These are phyloP conservation scores for Sarcophaga variegata DNA, from an alignment of 2,888 invertebrate genomes.

Conservation along the genomic window DNA sequence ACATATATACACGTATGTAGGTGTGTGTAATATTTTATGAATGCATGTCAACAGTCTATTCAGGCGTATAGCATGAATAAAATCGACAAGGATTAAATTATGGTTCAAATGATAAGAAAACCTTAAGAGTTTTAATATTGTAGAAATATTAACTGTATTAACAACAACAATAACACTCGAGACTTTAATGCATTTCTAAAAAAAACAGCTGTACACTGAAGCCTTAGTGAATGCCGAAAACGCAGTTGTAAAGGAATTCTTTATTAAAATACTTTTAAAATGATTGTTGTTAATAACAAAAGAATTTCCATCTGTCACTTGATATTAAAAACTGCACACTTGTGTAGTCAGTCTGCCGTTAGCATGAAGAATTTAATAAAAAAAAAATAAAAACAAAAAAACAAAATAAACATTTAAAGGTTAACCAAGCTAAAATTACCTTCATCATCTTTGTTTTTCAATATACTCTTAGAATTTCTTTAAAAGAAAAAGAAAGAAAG, in stretches of 20 bases:
- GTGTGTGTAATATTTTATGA: not conserved
- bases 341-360: no score
- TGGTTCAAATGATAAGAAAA: constrained; percentile 36
- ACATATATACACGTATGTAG: not conserved
- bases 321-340: no score
- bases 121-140: no score
- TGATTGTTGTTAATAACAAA: not conserved
- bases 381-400: no score
- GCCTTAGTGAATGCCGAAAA: not conserved
- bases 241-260: no score
- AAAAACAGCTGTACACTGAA: not conserved
- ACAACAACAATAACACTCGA: not conserved
- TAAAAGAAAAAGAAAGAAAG: not conserved
- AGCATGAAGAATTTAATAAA: no score
- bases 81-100: constrained; percentile 59
- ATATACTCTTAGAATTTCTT: constrained; percentile 9
- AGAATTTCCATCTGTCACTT: constrained; percentile 8
- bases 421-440: constrained; percentile 26
- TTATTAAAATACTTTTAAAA: no score
- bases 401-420: constrained; percentile 30
- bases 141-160: no score
- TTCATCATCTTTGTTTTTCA: constrained; percentile 29
- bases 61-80: constrained; percentile 29
- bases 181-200: not conserved
- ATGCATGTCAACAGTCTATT: constrained; percentile 24